Base-by-base conservation (phyloP, 1,140 invertebrate genomes). In the Drosophila arizonae region DNA sequence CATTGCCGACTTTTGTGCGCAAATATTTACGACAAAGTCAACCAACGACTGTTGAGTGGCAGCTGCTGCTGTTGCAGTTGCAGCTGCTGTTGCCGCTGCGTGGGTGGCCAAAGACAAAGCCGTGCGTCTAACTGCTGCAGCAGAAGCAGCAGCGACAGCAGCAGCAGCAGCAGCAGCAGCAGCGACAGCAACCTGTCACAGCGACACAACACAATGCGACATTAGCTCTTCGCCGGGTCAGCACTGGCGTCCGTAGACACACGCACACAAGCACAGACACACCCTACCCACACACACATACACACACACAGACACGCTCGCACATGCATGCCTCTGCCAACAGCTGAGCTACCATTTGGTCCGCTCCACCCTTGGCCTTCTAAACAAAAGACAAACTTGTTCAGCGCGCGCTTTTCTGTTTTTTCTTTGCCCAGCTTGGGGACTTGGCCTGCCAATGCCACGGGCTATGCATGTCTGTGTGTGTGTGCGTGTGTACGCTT, bases 1-100 rank as follows among this genome's bases (percentile, higher is more conserved):
- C 82, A 82, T 87, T 86, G 82, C 82, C 82, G 82, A 86, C 82
- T 86, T 86, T 86, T 82, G 76, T 88, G 84, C 73, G 84, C 84
- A 88, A 88, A 88, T 84, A 88, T 88, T 88, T 88, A 82, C 77
- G 77, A 70, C 67, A 76, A 69, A 72, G 73, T 71, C 82, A 79
- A 76, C 55, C 72, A 69, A 75, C 43, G 61, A 51, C 55, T 52
- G 69, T 39, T 72, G 69, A 66, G 63, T 66, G 69, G 69, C 81
- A 85, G 75, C 82, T 72, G 82, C 82, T 81, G 51, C 26, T 55
- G 43, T 24, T 21, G 64, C 50, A 50, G 55, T 21, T 33, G 43
- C 48, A 15, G 52, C 41, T 51, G 46, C 45, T 26, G 57, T 39
- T 45, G 17, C 41, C 45, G 46, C 10, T 11, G 50, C 39, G 41